These are phyloP conservation scores for Cisticola juncidis DNA, from an alignment of 2,113 vertebrate genomes.

Conservation along the genomic window DNA sequence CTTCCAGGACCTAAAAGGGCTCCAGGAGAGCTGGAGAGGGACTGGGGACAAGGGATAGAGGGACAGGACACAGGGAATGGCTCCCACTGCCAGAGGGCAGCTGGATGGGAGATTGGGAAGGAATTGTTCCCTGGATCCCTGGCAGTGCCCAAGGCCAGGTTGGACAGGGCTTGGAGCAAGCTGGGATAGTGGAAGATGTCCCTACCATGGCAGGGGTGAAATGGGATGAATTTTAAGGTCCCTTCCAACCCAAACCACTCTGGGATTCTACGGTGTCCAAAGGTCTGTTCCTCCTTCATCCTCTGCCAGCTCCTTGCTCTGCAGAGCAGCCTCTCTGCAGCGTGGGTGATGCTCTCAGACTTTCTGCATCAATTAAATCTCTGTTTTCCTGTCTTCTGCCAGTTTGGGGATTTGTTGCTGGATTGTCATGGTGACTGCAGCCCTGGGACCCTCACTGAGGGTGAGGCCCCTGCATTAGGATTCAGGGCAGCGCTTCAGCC, in stretches of 20 bases:
- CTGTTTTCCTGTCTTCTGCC: not conserved
- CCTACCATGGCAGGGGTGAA: not conserved
- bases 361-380: not conserved
- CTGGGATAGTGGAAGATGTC: accelerated
- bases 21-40: not conserved
- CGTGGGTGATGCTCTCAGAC: not conserved
- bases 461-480: not conserved
- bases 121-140: not conserved
- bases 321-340: not conserved
- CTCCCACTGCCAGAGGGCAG: not conserved
- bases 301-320: not conserved
- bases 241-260: not conserved
- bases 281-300: not conserved
- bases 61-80: not conserved
- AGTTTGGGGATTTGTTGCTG: not conserved
- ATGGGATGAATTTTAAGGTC: not conserved
- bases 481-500: not conserved
- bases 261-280: not conserved
- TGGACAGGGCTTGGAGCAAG: not conserved
- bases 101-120: not conserved
- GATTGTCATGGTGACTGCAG: not conserved
- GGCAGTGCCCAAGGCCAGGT: accelerated
- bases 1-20: not conserved
- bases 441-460: not conserved
- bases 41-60: not conserved